Conservation (phyloP, 1,140 invertebrate genomes). For the Apolygus lucorum region DNA sequence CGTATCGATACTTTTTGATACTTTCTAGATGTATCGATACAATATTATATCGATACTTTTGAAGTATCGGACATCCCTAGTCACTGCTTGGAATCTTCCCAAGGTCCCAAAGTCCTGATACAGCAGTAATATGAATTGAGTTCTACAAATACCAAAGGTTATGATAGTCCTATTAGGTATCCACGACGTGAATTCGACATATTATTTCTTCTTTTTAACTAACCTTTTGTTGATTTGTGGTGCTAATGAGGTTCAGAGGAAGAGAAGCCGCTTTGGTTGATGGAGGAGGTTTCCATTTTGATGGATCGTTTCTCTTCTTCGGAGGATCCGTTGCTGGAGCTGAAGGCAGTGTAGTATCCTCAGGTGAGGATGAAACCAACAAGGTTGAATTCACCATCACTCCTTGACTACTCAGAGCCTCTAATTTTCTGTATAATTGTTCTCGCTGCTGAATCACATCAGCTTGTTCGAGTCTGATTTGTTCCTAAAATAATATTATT, state of each 20-base stretch:
- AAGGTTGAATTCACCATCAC: constrained; percentile 43
- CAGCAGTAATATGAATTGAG: too few species aligned
- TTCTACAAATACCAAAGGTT: too few species aligned
- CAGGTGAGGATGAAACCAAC: constrained; percentile 27
- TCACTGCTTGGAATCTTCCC: too few species aligned
- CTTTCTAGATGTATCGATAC: too few species aligned
- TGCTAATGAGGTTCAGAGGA: constrained; percentile 66
- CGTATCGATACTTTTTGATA: too few species aligned
- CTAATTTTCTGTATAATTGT: constrained; percentile 72
- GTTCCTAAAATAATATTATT: too few species aligned
- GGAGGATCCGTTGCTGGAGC: constrained; percentile 31
- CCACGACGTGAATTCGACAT: too few species aligned
- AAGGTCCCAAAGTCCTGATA: too few species aligned
- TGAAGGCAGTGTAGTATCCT: constrained; percentile 19
- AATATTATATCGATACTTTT: too few species aligned
- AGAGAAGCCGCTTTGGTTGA: constrained; percentile 38
- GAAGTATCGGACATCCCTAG: too few species aligned
- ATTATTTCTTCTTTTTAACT: too few species aligned
- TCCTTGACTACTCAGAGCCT: constrained; percentile 63
- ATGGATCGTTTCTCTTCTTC: constrained; percentile 33
- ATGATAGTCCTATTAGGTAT: too few species aligned
- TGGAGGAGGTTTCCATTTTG: constrained; percentile 34
- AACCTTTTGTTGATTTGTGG: constrained; percentile 75
- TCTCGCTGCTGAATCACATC: constrained; percentile 80
- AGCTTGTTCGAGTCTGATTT: constrained; percentile 61